Evolutionary conservation across 2,888 invertebrate genomes (phyloP), one percentile per base, ranked within the genome.

Genomic region (Aphidius colemani): DNA sequence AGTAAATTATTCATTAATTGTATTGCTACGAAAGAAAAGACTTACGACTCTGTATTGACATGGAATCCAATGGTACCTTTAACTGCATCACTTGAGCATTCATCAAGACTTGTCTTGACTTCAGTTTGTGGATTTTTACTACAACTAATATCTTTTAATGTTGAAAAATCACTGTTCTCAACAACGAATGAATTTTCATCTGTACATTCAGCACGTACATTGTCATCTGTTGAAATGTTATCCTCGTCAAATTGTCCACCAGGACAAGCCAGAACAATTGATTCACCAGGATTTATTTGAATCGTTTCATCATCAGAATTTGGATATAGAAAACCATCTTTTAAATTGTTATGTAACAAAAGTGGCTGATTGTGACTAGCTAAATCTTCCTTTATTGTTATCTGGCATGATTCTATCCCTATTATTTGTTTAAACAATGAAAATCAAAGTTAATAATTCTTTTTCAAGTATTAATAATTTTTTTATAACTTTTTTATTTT

Each of bases 61-160:
- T 77, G 73, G 74, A 86, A 88, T 3, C 88, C 88, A 43, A 87
- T 82, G 64, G 86, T 83, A 40, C 85, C 84, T 7, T 78, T 57
- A 55, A 84, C 82, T 65, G 84, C 83, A 59, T 76, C 76, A 59
- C 74, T 82, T 30, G 30, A 30, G 70, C 88, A 88, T 53, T 79
- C 80, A 63, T 74, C 0, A 85, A 71, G 68, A 85, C 78, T 1
- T 70, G 68, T 1, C 80, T 80, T 71, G 86, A 86, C 7, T 81
- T 80, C 13, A 86, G 75, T 6, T 78, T 76, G 7, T 81, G 79
- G 70, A 86, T 86, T 1, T 72, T 73, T 48, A 69, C 66, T 50
- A 65, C 67, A 60, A 70, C 46, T 13, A 65, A 65, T 59, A 5
- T 30, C 30, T 4, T 30, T 30, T 4, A 30, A 30, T 30, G 4